phyloP scores from a whole-genome alignment of 2,113 vertebrate genomes.

The Alectura lathami region DNA sequence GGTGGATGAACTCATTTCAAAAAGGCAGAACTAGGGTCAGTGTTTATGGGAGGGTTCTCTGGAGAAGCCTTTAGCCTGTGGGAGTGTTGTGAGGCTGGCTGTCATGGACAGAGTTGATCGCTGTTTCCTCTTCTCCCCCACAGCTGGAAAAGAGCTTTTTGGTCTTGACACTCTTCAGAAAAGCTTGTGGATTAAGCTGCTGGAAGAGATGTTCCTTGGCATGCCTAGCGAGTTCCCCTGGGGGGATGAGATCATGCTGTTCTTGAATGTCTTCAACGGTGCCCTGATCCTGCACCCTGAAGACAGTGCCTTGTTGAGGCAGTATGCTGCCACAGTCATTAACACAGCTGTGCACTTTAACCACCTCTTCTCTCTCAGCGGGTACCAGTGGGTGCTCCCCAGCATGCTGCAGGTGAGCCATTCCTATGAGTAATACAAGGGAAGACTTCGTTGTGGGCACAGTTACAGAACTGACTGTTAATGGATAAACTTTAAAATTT shows the following conservation, averaged over 20 bases:
- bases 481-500: background rate
- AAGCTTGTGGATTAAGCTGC: conserved; percentile 97
- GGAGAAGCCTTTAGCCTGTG: background rate
- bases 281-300: conserved; percentile 95
- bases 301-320: conserved; percentile 93
- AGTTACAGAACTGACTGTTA: background rate
- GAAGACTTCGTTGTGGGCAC: fast-evolving
- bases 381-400: conserved; percentile 98
- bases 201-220: conserved; percentile 98
- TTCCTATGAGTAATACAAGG: fast-evolving
- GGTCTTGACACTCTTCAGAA: conserved; percentile 97
- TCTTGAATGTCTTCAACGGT: conserved; percentile 96
- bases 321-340: conserved; percentile 95
- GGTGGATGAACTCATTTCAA: background rate
- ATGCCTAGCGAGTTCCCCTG: conserved; percentile 99
- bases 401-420: conserved; percentile 92
- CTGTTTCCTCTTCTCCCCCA: background rate
- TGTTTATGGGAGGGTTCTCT: background rate
- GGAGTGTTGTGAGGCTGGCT: background rate
- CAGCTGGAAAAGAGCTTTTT: conserved; percentile 94
- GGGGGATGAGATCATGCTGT: conserved; percentile 99
- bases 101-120: background rate
- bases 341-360: conserved; percentile 98
- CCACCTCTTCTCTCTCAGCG: conserved; percentile 97
- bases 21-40: background rate